Conservation (phyloP, 2,113 vertebrate genomes). For the Mohoua ochrocephala region DNA sequence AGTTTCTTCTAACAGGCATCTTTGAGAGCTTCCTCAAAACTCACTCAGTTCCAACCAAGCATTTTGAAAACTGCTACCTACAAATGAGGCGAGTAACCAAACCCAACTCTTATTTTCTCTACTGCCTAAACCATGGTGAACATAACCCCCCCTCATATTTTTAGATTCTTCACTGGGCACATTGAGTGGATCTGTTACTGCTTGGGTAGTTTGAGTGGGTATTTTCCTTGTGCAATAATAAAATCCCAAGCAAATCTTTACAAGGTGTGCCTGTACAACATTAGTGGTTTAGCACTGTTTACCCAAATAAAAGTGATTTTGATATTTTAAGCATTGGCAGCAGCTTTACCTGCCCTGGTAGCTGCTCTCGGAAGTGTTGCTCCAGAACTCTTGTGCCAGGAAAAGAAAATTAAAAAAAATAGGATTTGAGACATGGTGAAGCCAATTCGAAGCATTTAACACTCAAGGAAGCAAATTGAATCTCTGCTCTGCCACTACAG, state of each 20-base stretch:
- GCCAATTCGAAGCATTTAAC: background rate
- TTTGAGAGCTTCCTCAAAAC: background rate
- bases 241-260: background rate
- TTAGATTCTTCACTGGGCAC: background rate
- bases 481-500: background rate
- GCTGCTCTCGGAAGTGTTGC: background rate
- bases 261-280: background rate
- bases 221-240: background rate
- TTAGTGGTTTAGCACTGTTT: background rate
- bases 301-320: background rate
- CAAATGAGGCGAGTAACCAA: background rate
- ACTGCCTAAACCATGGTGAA: conserved; percentile 1
- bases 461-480: background rate
- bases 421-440: background rate
- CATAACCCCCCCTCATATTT: background rate
- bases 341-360: background rate
- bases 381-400: background rate
- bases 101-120: background rate
- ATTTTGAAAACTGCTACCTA: background rate
- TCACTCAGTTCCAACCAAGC: background rate
- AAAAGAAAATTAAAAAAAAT: background rate
- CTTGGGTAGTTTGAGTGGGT: background rate
- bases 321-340: background rate
- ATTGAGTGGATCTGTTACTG: background rate
- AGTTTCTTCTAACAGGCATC: background rate